Conservation (phyloP, 2,113 vertebrate genomes). For the rabbit (Oryctolagus cuniculus) region DNA sequence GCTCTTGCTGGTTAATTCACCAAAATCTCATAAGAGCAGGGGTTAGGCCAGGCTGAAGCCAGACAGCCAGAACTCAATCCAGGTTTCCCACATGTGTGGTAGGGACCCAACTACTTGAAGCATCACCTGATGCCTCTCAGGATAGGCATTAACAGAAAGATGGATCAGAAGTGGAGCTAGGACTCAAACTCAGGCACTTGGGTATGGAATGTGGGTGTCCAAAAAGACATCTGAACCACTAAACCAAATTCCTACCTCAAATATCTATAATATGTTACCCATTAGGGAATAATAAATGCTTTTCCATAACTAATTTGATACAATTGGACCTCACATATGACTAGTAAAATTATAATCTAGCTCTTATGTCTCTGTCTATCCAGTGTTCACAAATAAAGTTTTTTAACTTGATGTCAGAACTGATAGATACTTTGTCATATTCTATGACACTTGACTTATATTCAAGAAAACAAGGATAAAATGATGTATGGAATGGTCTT, state of each 20-base stretch:
- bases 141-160: too few relatives aligned
- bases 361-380: neutral
- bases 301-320: neutral
- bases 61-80: too few relatives aligned
- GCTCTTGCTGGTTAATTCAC: too few relatives aligned
- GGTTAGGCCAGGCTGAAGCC: too few relatives aligned
- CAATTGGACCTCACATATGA: neutral
- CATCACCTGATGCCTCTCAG: too few relatives aligned
- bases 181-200: too few relatives aligned
- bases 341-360: neutral
- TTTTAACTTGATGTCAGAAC: neutral
- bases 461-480: constrained; percentile 17
- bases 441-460: neutral
- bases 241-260: neutral
- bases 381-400: neutral
- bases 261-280: neutral
- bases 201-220: too few relatives aligned
- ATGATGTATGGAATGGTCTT: neutral
- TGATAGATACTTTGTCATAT: neutral
- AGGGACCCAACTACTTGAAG: too few relatives aligned
- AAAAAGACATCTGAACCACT: too few relatives aligned
- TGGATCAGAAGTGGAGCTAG: too few relatives aligned
- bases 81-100: too few relatives aligned
- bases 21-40: too few relatives aligned
- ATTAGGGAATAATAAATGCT: neutral